Base-by-base conservation (phyloP, 2,797 vertebrate genomes). In the Gymnodraco acuticeps region DNA sequence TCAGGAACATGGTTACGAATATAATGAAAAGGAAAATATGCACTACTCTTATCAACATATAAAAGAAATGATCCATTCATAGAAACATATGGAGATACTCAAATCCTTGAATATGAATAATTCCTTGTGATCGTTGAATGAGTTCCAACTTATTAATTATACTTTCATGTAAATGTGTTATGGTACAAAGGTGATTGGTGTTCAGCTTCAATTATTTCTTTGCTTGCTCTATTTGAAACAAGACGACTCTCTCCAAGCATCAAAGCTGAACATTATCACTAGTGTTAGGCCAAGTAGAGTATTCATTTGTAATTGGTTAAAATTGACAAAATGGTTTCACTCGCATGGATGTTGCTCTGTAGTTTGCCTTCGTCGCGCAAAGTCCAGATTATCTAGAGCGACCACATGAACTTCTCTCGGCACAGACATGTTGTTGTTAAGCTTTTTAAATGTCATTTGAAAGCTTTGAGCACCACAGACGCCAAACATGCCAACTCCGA, bases 361-460 rank as follows among this genome's bases (percentile, higher is more conserved):
- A 38, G 58, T 65, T 76, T 66, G 45, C 73, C 45, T 80, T 69
- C 75, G 45, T 77, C 1, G 5, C 8, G 52, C 38, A 59, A 45
- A 52, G 62, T 60, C 61, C 0, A 19, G 58, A 72, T 82, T 71
- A 81, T 75, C 72, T 19, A 41, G 14, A 77, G 17, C 17, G 73
- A 68, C 15, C 54, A 38, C 33, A 51, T 23, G 41, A 59, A 48
- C 38, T 74, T 70, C 77, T 64, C 54, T 75, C 48, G 75, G 20
- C 11, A 20, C 69, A 66, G 56, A 60, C 73, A 50, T 53, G 16
- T 73, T 69, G 14, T 48, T 56, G 47, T 55, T 56, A 13, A 75
- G 71, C 33, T 42, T 81, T 75, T 77, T 51, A 70, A 75, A 73
- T 73, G 66, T 75, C 45, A 77, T 58, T 81, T 75, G 53, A 38